Evolutionary conservation across 2,888 invertebrate genomes (phyloP), one percentile per base, ranked within the genome.

Genomic region (Andrena praecox): DNA sequence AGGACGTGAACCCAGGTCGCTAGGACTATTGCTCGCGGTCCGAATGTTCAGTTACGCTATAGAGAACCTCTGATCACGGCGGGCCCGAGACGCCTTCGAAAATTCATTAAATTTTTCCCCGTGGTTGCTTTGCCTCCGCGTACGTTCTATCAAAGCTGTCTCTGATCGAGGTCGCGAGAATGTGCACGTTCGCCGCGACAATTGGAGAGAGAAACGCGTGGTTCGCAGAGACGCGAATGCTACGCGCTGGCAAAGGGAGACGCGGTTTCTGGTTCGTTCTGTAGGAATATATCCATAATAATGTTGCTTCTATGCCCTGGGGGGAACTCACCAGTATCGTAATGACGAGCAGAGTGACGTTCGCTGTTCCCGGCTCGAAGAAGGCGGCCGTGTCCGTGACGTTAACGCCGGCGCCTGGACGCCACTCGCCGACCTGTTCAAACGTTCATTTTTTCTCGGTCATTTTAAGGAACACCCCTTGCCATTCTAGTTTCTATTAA

Each of bases 341-440:
- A 80, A 97, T 97, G 67, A 97, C 97, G 63, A 97, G 95, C n/a
- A 97, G 94, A 1, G 97, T 97, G 35, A 97, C 96, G 92, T 97
- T 97, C 94, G 96, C 96, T 0, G 95, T 95, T 20, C 96, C 96
- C 1, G 96, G 95, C 91, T 97, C 97, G 92, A 96, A 97, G 93
- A 97, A 97, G 52, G 96, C 96, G 12, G 95, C 95, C 16, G 95
- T 94, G 92, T 97, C 96, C 0, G 97, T 96, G 74, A 97, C 96
- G 91, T 96, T 96, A 29, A 97, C 95, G 68, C 96, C 96, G 31
- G 94, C 94, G 54, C 95, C 95, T 0, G 96, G 96, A 66, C 96
- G 95, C 97, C 97, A 97, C 92, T 97, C 97, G 0, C 97, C 97
- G 66, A 97, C 97, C 93, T 94, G 67, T 48, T 70, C 68, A 29